phyloP scores from a whole-genome alignment of 2,797 vertebrate species.

The Nothura maculosa region DNA sequence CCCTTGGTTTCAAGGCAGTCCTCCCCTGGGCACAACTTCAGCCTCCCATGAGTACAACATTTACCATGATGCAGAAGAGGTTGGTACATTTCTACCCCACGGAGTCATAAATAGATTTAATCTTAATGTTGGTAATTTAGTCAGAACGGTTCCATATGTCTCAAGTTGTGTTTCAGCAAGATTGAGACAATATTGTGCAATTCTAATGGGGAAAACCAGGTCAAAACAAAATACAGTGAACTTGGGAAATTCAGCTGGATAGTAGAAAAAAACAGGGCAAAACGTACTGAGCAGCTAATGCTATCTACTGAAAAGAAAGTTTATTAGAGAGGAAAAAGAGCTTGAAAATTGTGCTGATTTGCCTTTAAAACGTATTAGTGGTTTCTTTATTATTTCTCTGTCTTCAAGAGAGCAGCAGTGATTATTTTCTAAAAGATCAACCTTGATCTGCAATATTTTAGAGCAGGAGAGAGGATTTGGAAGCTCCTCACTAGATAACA shows the following conservation, averaged over 20 bases:
- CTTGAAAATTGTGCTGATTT: neutral
- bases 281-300: neutral
- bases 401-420: neutral
- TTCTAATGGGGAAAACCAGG: neutral
- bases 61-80: neutral
- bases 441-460: neutral
- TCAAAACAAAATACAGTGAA: neutral
- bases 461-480: neutral
- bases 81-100: neutral
- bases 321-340: neutral
- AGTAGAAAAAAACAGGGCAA: neutral
- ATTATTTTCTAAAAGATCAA: neutral
- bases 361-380: neutral
- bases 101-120: neutral
- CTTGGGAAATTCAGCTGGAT: neutral
- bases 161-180: neutral
- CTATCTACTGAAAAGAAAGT: neutral
- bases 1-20: neutral
- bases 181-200: neutral
- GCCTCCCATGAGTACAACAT: rapidly evolving
- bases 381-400: neutral
- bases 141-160: neutral
- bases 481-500: slow-evolving; percentile 70
- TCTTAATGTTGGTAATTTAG: neutral
- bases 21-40: neutral